A percentile compares a stretch with the other conserved stretches of the same genome.
phyloP scores from a whole-genome alignment of 2,113 vertebrate genomes.

The Xiphophorus maculatus region DNA sequence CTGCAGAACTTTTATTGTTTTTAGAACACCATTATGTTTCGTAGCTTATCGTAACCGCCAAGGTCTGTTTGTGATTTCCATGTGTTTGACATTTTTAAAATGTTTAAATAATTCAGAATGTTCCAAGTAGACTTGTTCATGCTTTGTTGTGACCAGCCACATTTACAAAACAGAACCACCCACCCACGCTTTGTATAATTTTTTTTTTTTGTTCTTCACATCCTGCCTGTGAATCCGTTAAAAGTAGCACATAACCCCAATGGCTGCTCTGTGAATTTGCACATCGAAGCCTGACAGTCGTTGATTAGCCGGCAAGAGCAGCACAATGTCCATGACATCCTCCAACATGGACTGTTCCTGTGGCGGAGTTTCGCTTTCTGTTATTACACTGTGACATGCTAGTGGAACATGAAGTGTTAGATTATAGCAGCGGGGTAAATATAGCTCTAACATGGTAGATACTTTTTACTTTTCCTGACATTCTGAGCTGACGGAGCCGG shows the following conservation, averaged over 20 bases:
- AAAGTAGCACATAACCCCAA: constrained; percentile 39
- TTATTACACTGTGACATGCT: background rate
- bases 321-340: background rate
- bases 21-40: no score
- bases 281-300: constrained; percentile 7
- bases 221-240: constrained; percentile 30
- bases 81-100: no score
- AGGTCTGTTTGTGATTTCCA: no score
- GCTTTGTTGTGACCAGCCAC: no score
- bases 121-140: no score
- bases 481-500: background rate
- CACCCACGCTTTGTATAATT: background rate
- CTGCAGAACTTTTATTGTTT: no score
- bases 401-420: background rate
- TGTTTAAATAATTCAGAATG: no score
- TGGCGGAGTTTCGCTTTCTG: background rate
- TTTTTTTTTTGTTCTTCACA: constrained; percentile 5
- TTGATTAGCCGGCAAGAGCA: background rate
- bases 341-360: background rate
- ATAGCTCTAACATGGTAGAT: background rate
- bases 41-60: no score
- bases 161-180: no score
- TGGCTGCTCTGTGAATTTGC: constrained; percentile 40
- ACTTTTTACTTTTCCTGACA: background rate
- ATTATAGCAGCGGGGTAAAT: background rate